Percentiles rank a stretch among this genome's conserved stretches.
These are phyloP conservation scores for Rhinoderma darwinii DNA, from an alignment of 2,113 vertebrate genomes.

Conservation along the genomic window DNA sequence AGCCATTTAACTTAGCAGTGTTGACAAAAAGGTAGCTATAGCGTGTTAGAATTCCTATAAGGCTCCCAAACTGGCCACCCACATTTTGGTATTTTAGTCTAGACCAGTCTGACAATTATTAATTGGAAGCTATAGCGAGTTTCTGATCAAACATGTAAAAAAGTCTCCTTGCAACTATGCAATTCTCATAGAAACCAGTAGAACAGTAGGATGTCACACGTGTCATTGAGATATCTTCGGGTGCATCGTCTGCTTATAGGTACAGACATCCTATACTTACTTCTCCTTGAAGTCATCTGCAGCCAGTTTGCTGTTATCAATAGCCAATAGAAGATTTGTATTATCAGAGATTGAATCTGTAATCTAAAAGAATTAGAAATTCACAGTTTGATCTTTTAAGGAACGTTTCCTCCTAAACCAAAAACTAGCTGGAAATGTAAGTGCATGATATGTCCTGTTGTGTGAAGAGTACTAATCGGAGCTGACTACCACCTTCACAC, in stretches of 20 bases:
- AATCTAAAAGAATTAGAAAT: constrained; percentile 67
- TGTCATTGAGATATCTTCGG: not conserved
- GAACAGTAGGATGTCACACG: not conserved
- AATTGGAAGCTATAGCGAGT: too few species aligned
- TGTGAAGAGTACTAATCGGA: too few species aligned
- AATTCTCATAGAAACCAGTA: not conserved
- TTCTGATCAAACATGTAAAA: not conserved
- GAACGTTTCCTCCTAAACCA: not conserved
- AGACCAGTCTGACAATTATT: too few species aligned
- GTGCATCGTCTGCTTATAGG: not conserved
- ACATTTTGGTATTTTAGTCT: too few species aligned
- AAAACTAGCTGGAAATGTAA: too few species aligned
- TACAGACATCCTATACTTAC: constrained; percentile 72
- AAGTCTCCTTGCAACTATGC: not conserved
- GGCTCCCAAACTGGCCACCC: too few species aligned
- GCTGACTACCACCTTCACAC: too few species aligned
- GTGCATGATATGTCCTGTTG: too few species aligned
- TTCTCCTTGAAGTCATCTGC: constrained; percentile 83
- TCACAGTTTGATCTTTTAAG: not conserved
- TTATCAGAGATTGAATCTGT: constrained; percentile 78
- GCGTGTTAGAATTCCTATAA: too few species aligned
- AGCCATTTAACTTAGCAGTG: too few species aligned
- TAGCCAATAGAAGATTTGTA: constrained; percentile 79
- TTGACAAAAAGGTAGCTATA: too few species aligned
- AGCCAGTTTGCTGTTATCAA: constrained; percentile 82